These are phyloP conservation scores for Buteo buteo DNA, from an alignment of 2,113 vertebrate genomes.

Conservation along the genomic window DNA sequence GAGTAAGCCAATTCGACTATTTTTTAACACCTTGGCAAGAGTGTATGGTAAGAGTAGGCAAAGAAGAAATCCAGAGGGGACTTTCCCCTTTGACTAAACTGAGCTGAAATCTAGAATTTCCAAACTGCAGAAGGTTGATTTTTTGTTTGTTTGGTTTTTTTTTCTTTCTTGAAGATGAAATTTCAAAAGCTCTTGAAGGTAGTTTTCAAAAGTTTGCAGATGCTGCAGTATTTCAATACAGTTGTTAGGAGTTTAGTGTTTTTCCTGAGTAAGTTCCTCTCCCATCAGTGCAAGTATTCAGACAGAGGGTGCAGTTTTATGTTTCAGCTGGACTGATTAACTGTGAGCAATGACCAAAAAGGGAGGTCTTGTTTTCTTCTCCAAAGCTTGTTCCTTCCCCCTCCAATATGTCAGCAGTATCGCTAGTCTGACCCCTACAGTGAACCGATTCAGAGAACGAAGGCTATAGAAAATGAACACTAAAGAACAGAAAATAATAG, in stretches of 20 bases:
- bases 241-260: not conserved
- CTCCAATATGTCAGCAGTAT: not conserved
- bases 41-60: not conserved
- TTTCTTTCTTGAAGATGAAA: not conserved
- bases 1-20: not conserved
- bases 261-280: not conserved
- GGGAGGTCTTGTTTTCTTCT: not conserved
- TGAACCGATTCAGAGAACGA: not conserved
- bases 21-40: not conserved
- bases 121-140: not conserved
- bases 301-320: not conserved
- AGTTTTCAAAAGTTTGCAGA: slow-evolving; percentile 1
- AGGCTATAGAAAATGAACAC: not conserved
- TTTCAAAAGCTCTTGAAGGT: not conserved
- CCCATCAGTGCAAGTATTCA: not conserved
- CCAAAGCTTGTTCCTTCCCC: not conserved
- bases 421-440: not conserved
- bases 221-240: not conserved
- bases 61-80: not conserved
- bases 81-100: not conserved
- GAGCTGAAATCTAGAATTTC: not conserved
- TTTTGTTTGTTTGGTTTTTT: not conserved
- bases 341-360: not conserved
- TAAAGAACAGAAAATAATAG: not conserved
- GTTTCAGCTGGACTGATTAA: not conserved